Conservation (phyloP, 1,140 invertebrate genomes). For the Aporrectodea caliginosa region DNA sequence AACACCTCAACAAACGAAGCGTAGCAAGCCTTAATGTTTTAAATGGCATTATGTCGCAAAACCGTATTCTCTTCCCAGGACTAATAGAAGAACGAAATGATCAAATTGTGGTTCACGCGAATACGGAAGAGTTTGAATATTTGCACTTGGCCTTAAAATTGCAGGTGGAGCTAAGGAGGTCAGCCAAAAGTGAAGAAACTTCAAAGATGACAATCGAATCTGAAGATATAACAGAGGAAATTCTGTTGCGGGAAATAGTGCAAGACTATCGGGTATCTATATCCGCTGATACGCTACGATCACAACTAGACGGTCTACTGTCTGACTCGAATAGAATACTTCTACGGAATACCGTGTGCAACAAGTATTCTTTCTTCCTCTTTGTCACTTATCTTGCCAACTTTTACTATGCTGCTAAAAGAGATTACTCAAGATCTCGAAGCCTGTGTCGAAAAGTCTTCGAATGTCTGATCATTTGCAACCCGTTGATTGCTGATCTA, state of each 20-base stretch:
- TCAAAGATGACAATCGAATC: no score
- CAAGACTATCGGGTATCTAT: background rate
- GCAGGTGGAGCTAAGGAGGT: background rate
- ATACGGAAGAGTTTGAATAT: background rate
- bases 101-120: background rate
- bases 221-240: background rate
- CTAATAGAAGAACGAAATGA: background rate
- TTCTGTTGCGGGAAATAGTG: background rate
- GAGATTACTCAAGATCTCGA: background rate
- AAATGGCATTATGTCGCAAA: background rate
- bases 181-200: background rate
- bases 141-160: no score
- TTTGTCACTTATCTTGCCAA: background rate
- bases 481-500: background rate
- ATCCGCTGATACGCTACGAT: background rate
- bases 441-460: no score
- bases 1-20: background rate
- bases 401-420: background rate
- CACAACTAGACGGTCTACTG: no score
- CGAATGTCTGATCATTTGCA: background rate
- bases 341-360: background rate
- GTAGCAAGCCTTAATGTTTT: no score
- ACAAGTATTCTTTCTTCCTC: background rate
- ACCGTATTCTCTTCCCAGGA: background rate
- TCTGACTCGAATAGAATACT: background rate